Base-by-base conservation (phyloP, 2,888 invertebrate species). In the Drosophila macrospina region DNA sequence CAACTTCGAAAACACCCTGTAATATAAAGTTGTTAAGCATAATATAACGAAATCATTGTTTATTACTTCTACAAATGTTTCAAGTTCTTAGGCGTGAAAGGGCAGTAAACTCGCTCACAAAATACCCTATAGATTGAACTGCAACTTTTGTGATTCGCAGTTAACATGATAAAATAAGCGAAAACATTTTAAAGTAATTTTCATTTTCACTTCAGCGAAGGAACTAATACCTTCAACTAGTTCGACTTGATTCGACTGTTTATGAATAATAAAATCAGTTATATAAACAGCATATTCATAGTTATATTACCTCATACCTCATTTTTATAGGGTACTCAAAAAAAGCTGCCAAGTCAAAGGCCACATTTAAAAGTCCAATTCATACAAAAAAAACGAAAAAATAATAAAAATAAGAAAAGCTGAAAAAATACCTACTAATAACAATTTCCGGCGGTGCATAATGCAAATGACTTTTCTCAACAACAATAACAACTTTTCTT, bases 381-480 rank as follows among this genome's bases (percentile, higher is more conserved):
- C 81, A 81, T 81, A 51, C 70, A 56, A 37, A 47, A 59, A 54
- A 56, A 44, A 28, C 60, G 63, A 20, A 61, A 69, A 63, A 65
- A 20, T 59, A 69, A 52, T 66, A 56, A 69, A 70, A 51, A 81
- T 59, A 37, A 5, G 20, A 45, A 50, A 52, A 56, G 28, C 32
- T 34, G 5, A 57, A 55, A 56, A 67, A 56, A 51, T 63, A 82
- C 72, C 73, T 82, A 82, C 88, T 86, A 83, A 83, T 88, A 83
- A 83, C 88, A 88, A 83, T 83, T 83, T 83, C 82, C 82, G 82
- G 84, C 63, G 78, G 74, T 77, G 84, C 71, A 83, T 83, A 88
- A 83, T 88, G 82, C 84, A 83, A 88, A 88, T 83, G 81, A 83
- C 84, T 83, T 82, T 81, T 86, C 74, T 72, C 87, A 81, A 77